Conservation (phyloP, 1,140 invertebrate genomes). For the Drosophila pseudoobscura region DNA sequence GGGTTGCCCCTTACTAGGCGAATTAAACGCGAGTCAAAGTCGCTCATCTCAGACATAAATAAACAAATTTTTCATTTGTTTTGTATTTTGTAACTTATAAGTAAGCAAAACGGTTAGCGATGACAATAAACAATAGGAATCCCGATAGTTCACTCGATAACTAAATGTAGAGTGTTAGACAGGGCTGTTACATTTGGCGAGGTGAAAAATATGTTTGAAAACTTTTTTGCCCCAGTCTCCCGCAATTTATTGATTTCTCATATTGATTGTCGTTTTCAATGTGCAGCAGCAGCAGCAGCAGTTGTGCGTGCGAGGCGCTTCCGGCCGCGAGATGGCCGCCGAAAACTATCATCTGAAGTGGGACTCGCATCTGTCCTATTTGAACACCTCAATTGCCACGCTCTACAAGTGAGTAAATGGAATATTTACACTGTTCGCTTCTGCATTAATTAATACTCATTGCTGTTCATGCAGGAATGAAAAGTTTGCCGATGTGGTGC, state of each 20-base stretch:
- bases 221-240: slow-evolving; percentile 1
- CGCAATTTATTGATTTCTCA: slow-evolving; percentile 63
- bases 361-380: slow-evolving; percentile 91
- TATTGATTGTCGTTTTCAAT: slow-evolving; percentile 42
- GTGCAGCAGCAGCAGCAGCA: background rate
- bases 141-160: too few species aligned
- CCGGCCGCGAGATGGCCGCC: slow-evolving; percentile 77
- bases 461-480: slow-evolving; percentile 83
- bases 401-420: slow-evolving; percentile 86
- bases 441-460: background rate
- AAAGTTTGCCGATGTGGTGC: slow-evolving; percentile 92
- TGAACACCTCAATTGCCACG: slow-evolving; percentile 91
- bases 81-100: slow-evolving; percentile 15
- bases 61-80: too few species aligned
- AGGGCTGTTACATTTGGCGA: background rate
- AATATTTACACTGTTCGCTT: too few species aligned
- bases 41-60: background rate
- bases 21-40: slow-evolving; percentile 62
- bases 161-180: too few species aligned
- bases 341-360: slow-evolving; percentile 94
- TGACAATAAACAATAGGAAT: too few species aligned
- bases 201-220: slow-evolving; percentile 11
- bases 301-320: slow-evolving; percentile 39
- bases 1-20: slow-evolving; percentile 66
- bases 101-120: slow-evolving; percentile 22